These are phyloP conservation scores for Gallinago solitaria DNA, from an alignment of 2,797 vertebrate species.

Conservation along the genomic window DNA sequence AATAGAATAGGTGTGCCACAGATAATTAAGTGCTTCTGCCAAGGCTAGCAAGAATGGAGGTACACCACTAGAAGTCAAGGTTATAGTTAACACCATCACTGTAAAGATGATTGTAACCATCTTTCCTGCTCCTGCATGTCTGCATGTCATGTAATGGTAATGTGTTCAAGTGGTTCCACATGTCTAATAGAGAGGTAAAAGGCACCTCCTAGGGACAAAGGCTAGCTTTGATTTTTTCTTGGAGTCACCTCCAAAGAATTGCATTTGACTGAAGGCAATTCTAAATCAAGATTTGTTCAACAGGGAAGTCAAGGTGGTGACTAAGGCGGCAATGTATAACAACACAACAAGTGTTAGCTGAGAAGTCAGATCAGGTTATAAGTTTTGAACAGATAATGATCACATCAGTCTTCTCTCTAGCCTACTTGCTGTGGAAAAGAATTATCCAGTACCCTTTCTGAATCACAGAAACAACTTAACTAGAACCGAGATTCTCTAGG, in stretches of 20 bases:
- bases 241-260: neutral
- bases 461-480: neutral
- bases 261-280: neutral
- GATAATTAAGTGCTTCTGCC: neutral
- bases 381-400: neutral
- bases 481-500: neutral
- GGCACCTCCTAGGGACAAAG: neutral
- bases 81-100: neutral
- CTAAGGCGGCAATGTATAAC: neutral
- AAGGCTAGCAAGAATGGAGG: neutral
- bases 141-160: neutral
- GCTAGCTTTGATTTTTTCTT: neutral
- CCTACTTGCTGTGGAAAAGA: neutral
- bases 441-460: neutral
- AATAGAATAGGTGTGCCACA: neutral
- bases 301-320: neutral
- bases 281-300: neutral
- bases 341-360: neutral
- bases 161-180: neutral
- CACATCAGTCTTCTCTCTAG: neutral
- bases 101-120: neutral
- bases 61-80: accelerated
- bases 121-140: neutral
- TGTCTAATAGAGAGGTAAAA: neutral
- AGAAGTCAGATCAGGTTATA: neutral